Conservation (phyloP, 2,797 vertebrate genomes). For the Esox masquinongy region DNA sequence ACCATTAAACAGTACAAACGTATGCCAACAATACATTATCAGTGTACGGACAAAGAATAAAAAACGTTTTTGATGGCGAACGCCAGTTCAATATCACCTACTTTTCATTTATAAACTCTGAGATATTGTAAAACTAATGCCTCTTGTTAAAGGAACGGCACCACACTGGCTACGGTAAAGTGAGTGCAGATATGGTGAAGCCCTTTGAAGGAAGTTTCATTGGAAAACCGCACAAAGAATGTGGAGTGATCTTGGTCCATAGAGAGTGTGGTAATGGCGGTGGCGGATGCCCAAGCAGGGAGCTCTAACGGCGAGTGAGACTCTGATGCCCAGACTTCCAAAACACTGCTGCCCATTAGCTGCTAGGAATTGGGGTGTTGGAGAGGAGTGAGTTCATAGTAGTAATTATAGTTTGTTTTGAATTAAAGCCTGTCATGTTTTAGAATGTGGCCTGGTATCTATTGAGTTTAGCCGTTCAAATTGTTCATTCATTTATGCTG, state of each 20-base stretch:
- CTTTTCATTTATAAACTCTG: background rate
- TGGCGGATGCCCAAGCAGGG: background rate
- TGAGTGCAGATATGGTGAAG: background rate
- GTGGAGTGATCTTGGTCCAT: background rate
- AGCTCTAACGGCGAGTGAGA: background rate
- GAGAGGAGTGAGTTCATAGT: background rate
- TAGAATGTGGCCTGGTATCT: no score
- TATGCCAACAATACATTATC: background rate
- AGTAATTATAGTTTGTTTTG: background rate
- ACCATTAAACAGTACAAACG: background rate
- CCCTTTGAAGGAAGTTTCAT: conserved; percentile 11
- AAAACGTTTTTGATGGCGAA: conserved; percentile 10
- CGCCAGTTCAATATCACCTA: background rate
- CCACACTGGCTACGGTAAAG: background rate
- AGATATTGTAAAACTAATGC: conserved; percentile 14
- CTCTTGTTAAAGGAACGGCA: background rate
- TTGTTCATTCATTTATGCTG: background rate
- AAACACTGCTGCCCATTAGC: background rate
- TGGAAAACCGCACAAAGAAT: conserved; percentile 1
- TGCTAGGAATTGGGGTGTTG: background rate
- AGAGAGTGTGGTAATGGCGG: background rate
- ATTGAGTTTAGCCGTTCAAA: background rate
- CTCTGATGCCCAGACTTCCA: background rate
- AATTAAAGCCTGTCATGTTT: background rate
- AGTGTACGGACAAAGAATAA: background rate